These are phyloP conservation scores for Catagonus wagneri DNA, from an alignment of 2,113 vertebrate genomes.

Conservation along the genomic window DNA sequence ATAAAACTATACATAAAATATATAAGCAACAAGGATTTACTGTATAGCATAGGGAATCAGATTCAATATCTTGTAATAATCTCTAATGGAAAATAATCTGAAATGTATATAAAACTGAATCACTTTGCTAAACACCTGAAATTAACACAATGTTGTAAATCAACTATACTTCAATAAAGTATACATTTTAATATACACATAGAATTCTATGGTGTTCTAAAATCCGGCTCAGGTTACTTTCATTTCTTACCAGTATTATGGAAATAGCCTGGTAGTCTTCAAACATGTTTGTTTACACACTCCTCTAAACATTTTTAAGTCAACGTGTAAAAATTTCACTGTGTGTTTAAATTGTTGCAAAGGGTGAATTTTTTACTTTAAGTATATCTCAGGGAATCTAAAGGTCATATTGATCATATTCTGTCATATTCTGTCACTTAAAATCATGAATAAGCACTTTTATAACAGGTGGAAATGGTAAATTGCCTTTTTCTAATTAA, in stretches of 20 bases:
- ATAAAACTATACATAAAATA: neutral
- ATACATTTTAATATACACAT: neutral
- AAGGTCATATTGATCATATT: neutral
- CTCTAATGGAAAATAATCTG: neutral
- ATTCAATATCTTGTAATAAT: neutral
- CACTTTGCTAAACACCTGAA: neutral
- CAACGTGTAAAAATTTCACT: neutral
- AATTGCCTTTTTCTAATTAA: neutral
- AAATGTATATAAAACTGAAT: neutral
- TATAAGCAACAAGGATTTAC: neutral
- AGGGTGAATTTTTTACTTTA: neutral
- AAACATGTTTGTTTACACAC: neutral
- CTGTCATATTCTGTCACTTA: too few species aligned
- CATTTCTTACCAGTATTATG: neutral
- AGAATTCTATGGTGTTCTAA: neutral
- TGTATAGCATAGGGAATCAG: neutral
- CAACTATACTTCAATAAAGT: neutral
- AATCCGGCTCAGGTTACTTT: neutral
- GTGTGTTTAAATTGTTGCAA: neutral
- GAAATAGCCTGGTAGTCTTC: neutral
- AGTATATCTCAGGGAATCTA: neutral
- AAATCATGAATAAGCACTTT: neutral
- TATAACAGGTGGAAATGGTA: neutral
- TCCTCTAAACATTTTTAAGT: slow-evolving; percentile 11
- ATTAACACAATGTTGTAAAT: neutral